Evolutionary conservation across 2,797 vertebrate genomes (phyloP).

Genomic region (Hippoglossus hippoglossus): DNA sequence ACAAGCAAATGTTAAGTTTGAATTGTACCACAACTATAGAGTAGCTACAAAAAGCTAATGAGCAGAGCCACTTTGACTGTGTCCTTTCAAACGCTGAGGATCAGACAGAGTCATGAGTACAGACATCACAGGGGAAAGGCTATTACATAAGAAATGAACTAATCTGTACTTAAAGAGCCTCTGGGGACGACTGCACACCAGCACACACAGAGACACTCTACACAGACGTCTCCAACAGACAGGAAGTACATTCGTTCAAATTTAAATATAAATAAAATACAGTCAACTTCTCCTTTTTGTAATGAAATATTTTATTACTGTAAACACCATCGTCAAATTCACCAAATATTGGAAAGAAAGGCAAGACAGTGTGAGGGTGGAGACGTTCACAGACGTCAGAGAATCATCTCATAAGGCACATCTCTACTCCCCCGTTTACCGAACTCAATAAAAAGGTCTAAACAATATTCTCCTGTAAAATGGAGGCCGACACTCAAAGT

Average conservation of each 20-base stretch:
- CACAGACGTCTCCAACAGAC: neutral
- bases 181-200: conserved; percentile 4
- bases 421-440: conserved; percentile 8
- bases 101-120: conserved; percentile 23
- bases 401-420: conserved; percentile 67
- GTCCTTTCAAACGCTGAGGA: conserved; percentile 2
- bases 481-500: conserved; percentile 1
- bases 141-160: conserved; percentile 54
- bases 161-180: conserved; percentile 53
- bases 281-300: conserved; percentile 24
- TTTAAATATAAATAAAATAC: neutral
- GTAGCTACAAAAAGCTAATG: neutral
- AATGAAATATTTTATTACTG: conserved; percentile 65
- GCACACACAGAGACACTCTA: neutral
- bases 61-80: neutral
- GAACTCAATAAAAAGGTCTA: neutral
- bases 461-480: neutral
- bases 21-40: too few species aligned
- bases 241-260: neutral
- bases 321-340: conserved; percentile 67
- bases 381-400: conserved; percentile 40
- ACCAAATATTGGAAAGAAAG: conserved; percentile 63
- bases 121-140: conserved; percentile 23
- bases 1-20: too few species aligned
- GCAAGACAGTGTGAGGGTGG: conserved; percentile 42